These are phyloP conservation scores for Erebia aethiops DNA, from an alignment of 2,888 invertebrate genomes.

Conservation along the genomic window DNA sequence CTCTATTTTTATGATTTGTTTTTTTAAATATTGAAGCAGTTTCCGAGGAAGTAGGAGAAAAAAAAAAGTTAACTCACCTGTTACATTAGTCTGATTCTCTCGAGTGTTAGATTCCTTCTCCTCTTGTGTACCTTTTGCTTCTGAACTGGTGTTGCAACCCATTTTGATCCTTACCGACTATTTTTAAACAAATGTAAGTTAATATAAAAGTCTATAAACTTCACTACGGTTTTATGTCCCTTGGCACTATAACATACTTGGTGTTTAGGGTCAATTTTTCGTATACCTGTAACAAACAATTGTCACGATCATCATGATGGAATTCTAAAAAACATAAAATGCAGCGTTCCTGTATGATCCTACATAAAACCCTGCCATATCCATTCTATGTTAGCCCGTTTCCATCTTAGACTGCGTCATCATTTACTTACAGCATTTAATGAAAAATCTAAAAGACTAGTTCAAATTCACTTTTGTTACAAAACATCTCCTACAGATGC, in stretches of 20 bases:
- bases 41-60: not conserved
- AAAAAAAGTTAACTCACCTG: slow-evolving; percentile 26
- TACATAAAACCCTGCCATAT: too few species aligned
- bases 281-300: slow-evolving; percentile 41
- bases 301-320: not conserved
- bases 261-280: slow-evolving; percentile 14
- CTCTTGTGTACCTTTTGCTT: slow-evolving; percentile 47
- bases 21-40: too few species aligned
- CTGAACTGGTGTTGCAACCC: slow-evolving; percentile 51
- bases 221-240: slow-evolving; percentile 19
- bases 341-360: too few species aligned
- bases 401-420: too few species aligned
- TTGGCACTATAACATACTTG: slow-evolving; percentile 42
- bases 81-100: slow-evolving; percentile 45
- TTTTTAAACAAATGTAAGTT: slow-evolving; percentile 21
- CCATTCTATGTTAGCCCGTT: too few species aligned
- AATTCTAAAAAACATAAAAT: not conserved
- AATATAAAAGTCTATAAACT: slow-evolving; percentile 33
- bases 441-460: too few species aligned
- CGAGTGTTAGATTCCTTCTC: slow-evolving; percentile 45
- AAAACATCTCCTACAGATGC: too few species aligned
- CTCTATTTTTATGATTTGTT: too few species aligned
- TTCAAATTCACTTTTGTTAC: too few species aligned
- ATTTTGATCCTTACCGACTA: slow-evolving; percentile 44
- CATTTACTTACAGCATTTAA: too few species aligned